phyloP scores from a whole-genome alignment of 2,113 vertebrate species.

The Pseudonaja textilis region DNA sequence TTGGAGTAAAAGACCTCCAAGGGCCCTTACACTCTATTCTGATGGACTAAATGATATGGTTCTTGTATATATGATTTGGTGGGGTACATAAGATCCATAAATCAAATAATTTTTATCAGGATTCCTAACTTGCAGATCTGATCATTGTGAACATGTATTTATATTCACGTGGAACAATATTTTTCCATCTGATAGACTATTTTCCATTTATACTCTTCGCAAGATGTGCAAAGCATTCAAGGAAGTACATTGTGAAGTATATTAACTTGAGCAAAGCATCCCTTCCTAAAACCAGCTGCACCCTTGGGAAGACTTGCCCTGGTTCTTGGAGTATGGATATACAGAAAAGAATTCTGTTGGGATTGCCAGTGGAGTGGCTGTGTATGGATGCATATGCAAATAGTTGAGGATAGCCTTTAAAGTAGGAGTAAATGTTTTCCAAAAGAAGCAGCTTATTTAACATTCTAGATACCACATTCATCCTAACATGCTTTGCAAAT shows the following conservation, averaged over 20 bases:
- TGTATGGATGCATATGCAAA: background rate
- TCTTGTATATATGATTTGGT: background rate
- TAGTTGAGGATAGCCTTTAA: background rate
- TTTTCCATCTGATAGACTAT: background rate
- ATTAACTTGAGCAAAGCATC: background rate
- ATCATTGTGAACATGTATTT: background rate
- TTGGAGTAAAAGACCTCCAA: too few relatives aligned
- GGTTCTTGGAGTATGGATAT: background rate
- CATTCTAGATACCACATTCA: background rate
- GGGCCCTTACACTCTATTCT: too few relatives aligned
- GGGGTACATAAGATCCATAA: background rate
- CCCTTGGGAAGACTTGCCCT: background rate
- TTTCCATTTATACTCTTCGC: background rate
- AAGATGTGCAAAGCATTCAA: background rate
- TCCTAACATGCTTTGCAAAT: background rate
- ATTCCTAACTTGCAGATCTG: background rate
- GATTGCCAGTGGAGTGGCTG: background rate
- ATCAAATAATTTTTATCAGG: background rate
- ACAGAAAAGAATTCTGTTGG: background rate
- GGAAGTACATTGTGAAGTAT: background rate
- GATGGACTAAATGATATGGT: background rate
- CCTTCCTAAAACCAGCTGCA: background rate
- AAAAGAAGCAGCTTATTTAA: background rate
- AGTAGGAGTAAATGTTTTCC: background rate
- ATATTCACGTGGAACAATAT: background rate